A percentile compares a stretch with the other conserved stretches of the same genome.
These are phyloP conservation scores for Syngnathus rostellatus DNA, from an alignment of 2,797 vertebrate species.

Conservation along the genomic window DNA sequence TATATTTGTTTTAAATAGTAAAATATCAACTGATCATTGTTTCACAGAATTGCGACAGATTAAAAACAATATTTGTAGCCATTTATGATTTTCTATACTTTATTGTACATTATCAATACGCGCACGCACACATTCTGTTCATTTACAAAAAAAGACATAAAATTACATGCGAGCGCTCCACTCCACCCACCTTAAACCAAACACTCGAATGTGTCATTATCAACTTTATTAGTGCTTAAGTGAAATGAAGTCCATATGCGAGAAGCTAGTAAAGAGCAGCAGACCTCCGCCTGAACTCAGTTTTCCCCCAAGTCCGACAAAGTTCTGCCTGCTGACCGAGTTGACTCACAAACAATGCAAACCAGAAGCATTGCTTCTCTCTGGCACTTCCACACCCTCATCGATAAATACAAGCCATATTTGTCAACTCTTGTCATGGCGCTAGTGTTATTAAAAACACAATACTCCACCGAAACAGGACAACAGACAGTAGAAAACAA, in stretches of 20 bases:
- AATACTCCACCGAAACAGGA: constrained; percentile 32
- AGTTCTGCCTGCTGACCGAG: constrained; percentile 37
- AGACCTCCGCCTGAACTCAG: constrained; percentile 50
- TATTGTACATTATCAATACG: not conserved
- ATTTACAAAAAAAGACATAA: no score
- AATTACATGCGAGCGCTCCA: not conserved
- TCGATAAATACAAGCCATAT: constrained; percentile 12
- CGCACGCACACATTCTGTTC: not conserved
- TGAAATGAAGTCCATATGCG: constrained; percentile 14
- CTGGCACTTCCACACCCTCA: constrained; percentile 12
- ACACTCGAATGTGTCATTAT: not conserved
- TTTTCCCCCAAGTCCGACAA: constrained; percentile 39
- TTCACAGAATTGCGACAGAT: no score
- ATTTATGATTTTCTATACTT: no score
- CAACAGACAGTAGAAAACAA: constrained; percentile 44
- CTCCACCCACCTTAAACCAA: not conserved
- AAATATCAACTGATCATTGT: no score
- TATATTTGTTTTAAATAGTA: no score
- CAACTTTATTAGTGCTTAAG: constrained; percentile 15
- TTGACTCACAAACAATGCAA: constrained; percentile 35
- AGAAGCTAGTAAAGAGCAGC: constrained; percentile 21
- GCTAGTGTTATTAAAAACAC: constrained; percentile 55
- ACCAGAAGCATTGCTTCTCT: constrained; percentile 19
- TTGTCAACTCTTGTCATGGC: constrained; percentile 16
- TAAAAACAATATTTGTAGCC: no score